These are phyloP conservation scores for Trinectes maculatus DNA, from an alignment of 2,113 vertebrate species.

Conservation along the genomic window DNA sequence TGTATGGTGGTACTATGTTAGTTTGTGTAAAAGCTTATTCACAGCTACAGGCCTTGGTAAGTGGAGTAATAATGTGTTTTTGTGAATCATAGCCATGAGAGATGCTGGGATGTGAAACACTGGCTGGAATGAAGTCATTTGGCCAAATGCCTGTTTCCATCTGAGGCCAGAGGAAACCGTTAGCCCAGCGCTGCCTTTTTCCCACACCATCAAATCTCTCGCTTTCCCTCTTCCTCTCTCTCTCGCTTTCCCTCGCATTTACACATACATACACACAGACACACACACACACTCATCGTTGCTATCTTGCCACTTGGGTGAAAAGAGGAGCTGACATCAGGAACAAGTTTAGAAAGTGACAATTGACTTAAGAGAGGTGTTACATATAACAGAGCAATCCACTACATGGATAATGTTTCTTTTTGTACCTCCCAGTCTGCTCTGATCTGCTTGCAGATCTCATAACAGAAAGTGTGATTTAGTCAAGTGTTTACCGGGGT, in stretches of 20 bases:
- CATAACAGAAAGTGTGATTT: constrained; percentile 11
- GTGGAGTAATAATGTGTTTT: constrained; percentile 57
- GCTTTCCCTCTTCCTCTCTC: constrained; percentile 2
- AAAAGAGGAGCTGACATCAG: constrained; percentile 56
- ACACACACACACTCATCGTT: constrained; percentile 14
- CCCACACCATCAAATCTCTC: constrained; percentile 62
- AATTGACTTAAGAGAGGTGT: constrained; percentile 46
- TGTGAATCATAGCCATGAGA: constrained; percentile 59
- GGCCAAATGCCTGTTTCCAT: constrained; percentile 86
- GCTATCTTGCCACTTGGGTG: constrained; percentile 24
- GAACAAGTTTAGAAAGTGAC: constrained; percentile 60
- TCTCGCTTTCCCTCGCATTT: neutral
- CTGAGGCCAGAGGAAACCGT: constrained; percentile 71
- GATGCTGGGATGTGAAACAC: constrained; percentile 70
- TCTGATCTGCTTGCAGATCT: constrained; percentile 15
- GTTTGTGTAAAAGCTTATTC: constrained; percentile 29
- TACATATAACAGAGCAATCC: constrained; percentile 45
- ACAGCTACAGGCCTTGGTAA: constrained; percentile 44
- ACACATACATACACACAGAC: constrained; percentile 4
- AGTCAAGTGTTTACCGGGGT: too few species aligned
- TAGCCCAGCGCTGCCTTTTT: constrained; percentile 60
- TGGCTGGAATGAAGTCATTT: constrained; percentile 83
- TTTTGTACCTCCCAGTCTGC: neutral
- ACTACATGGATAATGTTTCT: constrained; percentile 39
- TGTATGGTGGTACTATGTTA: neutral